Evolutionary conservation across 2,113 vertebrate species (phyloP), one percentile per base, ranked within the genome.

Genomic region (Reinhardtius hippoglossoides): DNA sequence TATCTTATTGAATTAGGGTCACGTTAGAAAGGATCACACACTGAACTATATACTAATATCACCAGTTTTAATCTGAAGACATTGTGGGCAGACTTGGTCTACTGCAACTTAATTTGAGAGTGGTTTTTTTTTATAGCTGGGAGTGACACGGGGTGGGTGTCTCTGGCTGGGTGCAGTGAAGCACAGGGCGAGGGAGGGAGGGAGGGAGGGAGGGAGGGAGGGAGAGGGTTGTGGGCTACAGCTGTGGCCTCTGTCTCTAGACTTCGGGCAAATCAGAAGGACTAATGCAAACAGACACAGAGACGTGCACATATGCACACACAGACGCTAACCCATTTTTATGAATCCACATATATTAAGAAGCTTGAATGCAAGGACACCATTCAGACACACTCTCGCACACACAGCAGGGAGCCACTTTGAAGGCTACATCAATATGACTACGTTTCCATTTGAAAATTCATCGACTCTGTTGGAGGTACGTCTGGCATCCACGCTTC

Each of bases 231-330:
- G 67, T 87, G 82, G 72, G 81, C 70, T 78, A 58, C 89, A 90
- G 91, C 88, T 92, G 91, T 50, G 88, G 74, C 87, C 82, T 85
- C 86, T 65, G 42, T 90, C 71, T 82, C 62, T 72, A 35, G 87
- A 85, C 82, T 84, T 83, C 72, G 81, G 86, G 90, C 83, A 87
- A 84, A 87, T 84, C 68, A 26, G 54, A 76, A 78, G 74, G 9
- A 76, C 81, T 87, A 85, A 89, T 89, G 60, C 76, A 84, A 90
- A 76, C 74, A 84, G 86, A 85, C 76, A 35, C 40, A 35, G 65
- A 63, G 67, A 55, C 66, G 63, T 73, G 56, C 60, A 67, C 75
- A 57, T 60, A 75, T 12, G 40, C 70, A 76, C 57, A 24, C 68
- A 63, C 69, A 61, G 65, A 69, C 72, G 56, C 57, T 10, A 9